Evolutionary conservation across 2,888 invertebrate genomes (phyloP), one percentile per base, ranked within the genome.

Genomic region (Sphinx pinastri): DNA sequence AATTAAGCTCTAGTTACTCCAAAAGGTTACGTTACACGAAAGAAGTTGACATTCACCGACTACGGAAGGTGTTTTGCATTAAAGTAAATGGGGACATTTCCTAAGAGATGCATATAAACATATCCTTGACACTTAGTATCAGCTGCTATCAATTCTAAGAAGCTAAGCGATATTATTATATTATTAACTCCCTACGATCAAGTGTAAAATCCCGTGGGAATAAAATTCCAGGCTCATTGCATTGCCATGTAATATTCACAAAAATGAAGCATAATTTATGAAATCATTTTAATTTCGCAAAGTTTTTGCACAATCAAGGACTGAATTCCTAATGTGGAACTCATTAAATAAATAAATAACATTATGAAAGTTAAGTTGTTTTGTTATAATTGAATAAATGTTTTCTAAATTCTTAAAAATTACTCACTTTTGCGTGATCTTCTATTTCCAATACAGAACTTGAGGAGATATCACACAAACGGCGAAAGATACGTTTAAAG

Each of bases 381-480:
- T 57, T 19, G 12, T n/a, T 14, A 14, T 14, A 14, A 7, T 52
- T 3, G 14, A n/a, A 52, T n/a, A 10, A 11, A 55, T 11, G 2
- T 19, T 19, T 55, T 10, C 16, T 5, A 60, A 11, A 38, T 45
- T 52, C 7, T 12, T 11, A 69, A 38, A 63, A 55, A 47, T 57
- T 67, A 86, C 86, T 86, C 79, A 86, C 85, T 87, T 82, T 84
- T 86, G 79, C 75, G 76, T 78, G 73, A 74, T 79, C 70, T 70
- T 67, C 52, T 54, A 38, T 11, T 58, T 67, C 55, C 19, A 7
- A 67, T 59, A 72, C 57, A 58, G 55, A 70, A 68, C 73, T 69
- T 63, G 47, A 68, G 8, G 70, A 38, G 70, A 69, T 73, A 66
- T 72, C 74, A 80, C 84, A 84, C 79, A 82, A 84, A 81, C 75